A percentile compares a stretch with the other conserved stretches of the same genome.
Evolutionary conservation across 1,140 invertebrate species (phyloP).

Genomic region (Zaprionus taronus): DNA sequence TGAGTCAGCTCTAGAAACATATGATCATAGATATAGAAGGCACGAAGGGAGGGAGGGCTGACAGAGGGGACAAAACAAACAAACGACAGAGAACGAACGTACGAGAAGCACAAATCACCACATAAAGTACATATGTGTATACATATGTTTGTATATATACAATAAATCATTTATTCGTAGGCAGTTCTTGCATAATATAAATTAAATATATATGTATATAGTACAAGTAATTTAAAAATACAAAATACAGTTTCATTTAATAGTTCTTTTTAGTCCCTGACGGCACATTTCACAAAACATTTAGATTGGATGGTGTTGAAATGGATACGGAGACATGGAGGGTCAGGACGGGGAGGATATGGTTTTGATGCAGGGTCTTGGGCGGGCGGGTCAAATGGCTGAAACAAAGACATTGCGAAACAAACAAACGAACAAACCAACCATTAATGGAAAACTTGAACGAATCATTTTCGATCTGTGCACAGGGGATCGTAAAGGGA

Average conservation of each 20-base stretch:
- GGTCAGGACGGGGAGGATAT: constrained; percentile 9
- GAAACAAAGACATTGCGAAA: constrained; percentile 19
- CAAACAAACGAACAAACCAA: constrained; percentile 24
- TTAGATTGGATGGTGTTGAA: constrained; percentile 27
- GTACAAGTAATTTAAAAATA: constrained; percentile 83
- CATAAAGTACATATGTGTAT: constrained; percentile 37
- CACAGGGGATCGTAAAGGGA: neutral
- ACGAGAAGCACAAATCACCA: constrained; percentile 37
- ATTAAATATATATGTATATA: constrained; percentile 77
- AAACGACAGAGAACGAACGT: constrained; percentile 24
- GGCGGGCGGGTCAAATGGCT: constrained; percentile 9
- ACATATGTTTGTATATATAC: constrained; percentile 55
- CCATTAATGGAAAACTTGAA: constrained; percentile 17
- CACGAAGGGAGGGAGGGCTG: neutral
- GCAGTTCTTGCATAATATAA: constrained; percentile 83
- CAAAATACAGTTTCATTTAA: constrained; percentile 79
- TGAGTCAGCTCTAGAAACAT: constrained; percentile 17
- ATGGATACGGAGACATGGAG: constrained; percentile 19
- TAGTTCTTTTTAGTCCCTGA: constrained; percentile 63
- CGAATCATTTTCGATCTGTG: constrained; percentile 14
- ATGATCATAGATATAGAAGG: neutral
- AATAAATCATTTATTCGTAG: constrained; percentile 82
- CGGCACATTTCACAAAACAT: constrained; percentile 69
- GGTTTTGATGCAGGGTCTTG: neutral
- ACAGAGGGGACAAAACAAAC: neutral